Evolutionary conservation across 2,113 vertebrate species (phyloP), one percentile per base, ranked within the genome.

Genomic region (Mormoops blainvillei): DNA sequence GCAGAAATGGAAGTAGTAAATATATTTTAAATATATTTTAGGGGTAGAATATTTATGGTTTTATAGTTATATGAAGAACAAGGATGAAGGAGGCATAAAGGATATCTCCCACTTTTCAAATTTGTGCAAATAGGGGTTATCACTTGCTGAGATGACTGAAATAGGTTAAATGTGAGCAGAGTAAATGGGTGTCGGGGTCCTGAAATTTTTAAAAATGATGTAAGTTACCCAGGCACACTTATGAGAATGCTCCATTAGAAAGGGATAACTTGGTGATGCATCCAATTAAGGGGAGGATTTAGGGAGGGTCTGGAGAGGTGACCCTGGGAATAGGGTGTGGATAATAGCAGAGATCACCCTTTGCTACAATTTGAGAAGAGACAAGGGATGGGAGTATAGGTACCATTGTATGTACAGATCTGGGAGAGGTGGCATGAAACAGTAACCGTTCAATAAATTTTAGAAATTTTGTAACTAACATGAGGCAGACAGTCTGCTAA

Each of bases 271-370:
- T 65, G n/a, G 76, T 36, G n/a, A 45, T 22, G 10, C 0, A 70
- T 26, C 9, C n/a, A 88, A 20, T n/a, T 61, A 36, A 94, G 26
- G 16, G 13, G 5, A 56, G 14, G 26, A 38, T 2, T 70, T 36
- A 67, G 50, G 1, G 13, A 26, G 7, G 36, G 0, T n/a, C 12
- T 19, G 9, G n/a, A 28, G 16, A 18, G 0, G 13, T 5, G 76
- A 36, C 2, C 4, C 48, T n/a, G 19, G 19, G 7, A 63, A 78
- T 4, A 4, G 1, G 2, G 5, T 26, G 1, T 6, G 3, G 7
- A 65, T n/a, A 58, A 52, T 3, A 74, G 16, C 26, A 48, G 20
- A 12, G 0, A 14, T 67, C 13, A 16, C 36, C 43, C 12, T 58
- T 76, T 28, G 41, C 19, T 65, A 20, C 14, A 43, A 88, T 68